Base-by-base conservation (phyloP, 2,888 invertebrate species). In the Lasioglossum vierecki region DNA sequence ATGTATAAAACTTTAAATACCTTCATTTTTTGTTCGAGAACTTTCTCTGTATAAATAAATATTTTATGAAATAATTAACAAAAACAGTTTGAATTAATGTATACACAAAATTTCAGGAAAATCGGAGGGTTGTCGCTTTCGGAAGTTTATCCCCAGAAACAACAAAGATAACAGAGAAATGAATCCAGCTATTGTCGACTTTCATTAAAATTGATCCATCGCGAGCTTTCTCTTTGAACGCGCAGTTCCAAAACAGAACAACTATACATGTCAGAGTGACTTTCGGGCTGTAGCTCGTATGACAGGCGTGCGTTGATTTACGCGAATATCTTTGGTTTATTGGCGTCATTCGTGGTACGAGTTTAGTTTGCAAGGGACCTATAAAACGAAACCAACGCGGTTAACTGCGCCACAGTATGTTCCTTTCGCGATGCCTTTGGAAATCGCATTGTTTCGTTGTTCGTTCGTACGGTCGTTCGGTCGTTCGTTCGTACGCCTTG, bases 221-320 rank as follows among this genome's bases (percentile, higher is more conserved):
- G 49, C 8, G 22, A 53, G 22, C 53, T 22, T 53, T 53, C 53
- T 22, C 53, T 22, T 53, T 8, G 22, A 22, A 8, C 53, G 22
- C 22, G 1, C 6, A 22, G 53, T 53, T 22, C 53, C 5, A 53
- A 22, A 53, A 2, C 22, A 53, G 53, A 53, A 53, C 53, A 53
- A 53, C 22, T 22, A 18, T 49, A 6, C 49, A 22, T 2, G 49
- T 49, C 6, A 22, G 49, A 49, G 49, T 44, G 35, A 78, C 44
- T 83, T 84, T 70, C 46, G 49, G 70, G 57, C 39, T 46, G 18
- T 15, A 53, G 18, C 46, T 22, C 49, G 79, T 72, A 66, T 39
- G 71, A 74, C 77, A n/a, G 46, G 46, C 35, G 1, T 8, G 13
- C 53, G 49, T 53, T 81, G 86, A 86, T 86, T 86, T 86, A 84